These are phyloP conservation scores for Arge pagana DNA, from an alignment of 2,888 invertebrate species.

Conservation along the genomic window DNA sequence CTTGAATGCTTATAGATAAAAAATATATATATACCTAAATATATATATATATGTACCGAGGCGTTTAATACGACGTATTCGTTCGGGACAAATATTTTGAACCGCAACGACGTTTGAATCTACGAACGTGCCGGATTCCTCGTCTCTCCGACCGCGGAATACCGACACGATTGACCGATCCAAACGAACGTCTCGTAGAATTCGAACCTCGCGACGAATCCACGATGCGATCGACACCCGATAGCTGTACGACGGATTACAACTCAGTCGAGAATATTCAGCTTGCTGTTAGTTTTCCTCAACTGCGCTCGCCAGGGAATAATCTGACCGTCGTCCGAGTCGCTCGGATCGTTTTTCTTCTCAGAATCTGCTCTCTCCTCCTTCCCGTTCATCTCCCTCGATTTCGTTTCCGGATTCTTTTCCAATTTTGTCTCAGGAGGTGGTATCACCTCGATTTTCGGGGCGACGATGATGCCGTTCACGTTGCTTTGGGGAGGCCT, in stretches of 20 bases:
- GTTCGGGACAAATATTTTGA: too few species aligned
- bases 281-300: conserved; percentile 87
- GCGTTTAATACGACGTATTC: too few species aligned
- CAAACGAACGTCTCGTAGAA: too few species aligned
- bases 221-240: too few species aligned
- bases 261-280: conserved; percentile 74
- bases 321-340: conserved; percentile 70
- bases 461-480: conserved; percentile 20
- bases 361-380: conserved; percentile 50
- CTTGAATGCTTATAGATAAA: too few species aligned
- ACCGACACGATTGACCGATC: too few species aligned
- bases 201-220: too few species aligned
- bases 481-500: conserved; percentile 30
- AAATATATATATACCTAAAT: background rate
- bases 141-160: too few species aligned
- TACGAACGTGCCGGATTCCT: too few species aligned
- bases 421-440: conserved; percentile 30
- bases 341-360: conserved; percentile 55
- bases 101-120: too few species aligned
- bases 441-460: conserved; percentile 37
- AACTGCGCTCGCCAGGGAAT: conserved; percentile 90
- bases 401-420: conserved; percentile 41
- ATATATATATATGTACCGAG: conserved; percentile 2
- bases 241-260: background rate
- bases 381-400: conserved; percentile 37